phyloP scores from a whole-genome alignment of 2,888 invertebrate genomes.

The Polyommatus iphigenia region DNA sequence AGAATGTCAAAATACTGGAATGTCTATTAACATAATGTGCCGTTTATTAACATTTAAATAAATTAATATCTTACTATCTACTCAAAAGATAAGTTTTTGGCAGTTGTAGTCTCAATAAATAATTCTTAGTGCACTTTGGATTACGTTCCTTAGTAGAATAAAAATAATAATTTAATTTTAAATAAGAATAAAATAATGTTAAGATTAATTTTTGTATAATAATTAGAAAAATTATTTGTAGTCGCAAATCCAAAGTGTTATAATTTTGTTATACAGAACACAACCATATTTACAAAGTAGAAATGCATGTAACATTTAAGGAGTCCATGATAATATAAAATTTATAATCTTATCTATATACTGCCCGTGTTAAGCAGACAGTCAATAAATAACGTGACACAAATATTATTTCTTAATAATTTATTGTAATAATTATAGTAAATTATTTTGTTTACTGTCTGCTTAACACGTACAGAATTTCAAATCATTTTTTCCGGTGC shows the following conservation, averaged over 20 bases:
- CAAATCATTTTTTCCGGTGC: no score
- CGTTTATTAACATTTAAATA: constrained; percentile 11
- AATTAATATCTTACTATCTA: constrained; percentile 15
- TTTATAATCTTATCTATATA: no score
- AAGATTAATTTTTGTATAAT: not conserved
- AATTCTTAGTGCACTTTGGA: constrained; percentile 15
- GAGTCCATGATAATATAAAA: not conserved
- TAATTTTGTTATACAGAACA: not conserved
- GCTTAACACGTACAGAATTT: no score
- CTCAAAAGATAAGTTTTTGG: constrained; percentile 21
- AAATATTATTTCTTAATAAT: no score
- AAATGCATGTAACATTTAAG: not conserved
- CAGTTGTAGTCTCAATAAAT: constrained; percentile 27
- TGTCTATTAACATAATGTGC: constrained; percentile 8
- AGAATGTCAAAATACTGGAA: constrained; percentile 32
- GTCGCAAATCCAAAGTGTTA: constrained; percentile 25
- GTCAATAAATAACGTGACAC: no score
- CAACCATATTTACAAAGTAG: constrained; percentile 19
- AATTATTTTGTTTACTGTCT: no score
- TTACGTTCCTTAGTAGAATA: not conserved
- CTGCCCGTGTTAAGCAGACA: no score
- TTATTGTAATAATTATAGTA: no score
- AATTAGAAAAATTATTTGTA: not conserved
- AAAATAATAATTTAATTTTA: constrained; percentile 15
- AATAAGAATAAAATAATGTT: constrained; percentile 1